Percentiles rank a stretch among this genome's conserved stretches.
Conservation (phyloP, 2,113 vertebrate species). For the Sporophila hypoxantha region DNA sequence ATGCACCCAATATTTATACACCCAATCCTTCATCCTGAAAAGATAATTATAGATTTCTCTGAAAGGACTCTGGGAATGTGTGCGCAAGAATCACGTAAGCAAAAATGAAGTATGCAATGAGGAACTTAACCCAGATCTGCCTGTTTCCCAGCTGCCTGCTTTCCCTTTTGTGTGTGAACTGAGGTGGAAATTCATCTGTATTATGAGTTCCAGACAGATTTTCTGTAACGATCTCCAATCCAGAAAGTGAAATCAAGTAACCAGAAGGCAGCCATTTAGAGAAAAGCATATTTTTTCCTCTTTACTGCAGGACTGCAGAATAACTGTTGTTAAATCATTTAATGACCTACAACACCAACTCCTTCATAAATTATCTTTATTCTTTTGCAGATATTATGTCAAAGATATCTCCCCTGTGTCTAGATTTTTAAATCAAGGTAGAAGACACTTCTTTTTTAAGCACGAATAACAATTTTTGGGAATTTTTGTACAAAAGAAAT, state of each 20-base stretch:
- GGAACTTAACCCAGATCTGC: slow-evolving; percentile 22
- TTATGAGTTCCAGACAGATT: background rate
- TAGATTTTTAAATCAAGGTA: background rate
- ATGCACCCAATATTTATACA: background rate
- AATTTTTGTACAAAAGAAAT: background rate
- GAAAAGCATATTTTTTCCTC: background rate
- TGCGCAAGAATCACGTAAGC: slow-evolving; percentile 23
- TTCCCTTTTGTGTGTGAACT: background rate
- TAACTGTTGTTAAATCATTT: background rate
- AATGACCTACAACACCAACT: background rate
- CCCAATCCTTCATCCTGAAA: background rate
- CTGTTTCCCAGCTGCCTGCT: background rate
- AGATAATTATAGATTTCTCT: slow-evolving; percentile 44
- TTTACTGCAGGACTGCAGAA: background rate
- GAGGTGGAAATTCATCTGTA: background rate
- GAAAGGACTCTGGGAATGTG: slow-evolving; percentile 1
- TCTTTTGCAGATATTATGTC: background rate
- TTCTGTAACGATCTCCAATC: background rate
- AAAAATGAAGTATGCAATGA: background rate
- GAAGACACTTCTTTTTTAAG: background rate
- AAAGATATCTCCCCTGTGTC: background rate
- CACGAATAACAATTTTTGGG: background rate
- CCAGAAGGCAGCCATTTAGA: background rate
- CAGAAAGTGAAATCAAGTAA: background rate
- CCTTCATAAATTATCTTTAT: background rate